A percentile compares a stretch with the other conserved stretches of the same genome.
phyloP scores from a whole-genome alignment of 2,113 vertebrate genomes.

The Morphnarchus princeps region DNA sequence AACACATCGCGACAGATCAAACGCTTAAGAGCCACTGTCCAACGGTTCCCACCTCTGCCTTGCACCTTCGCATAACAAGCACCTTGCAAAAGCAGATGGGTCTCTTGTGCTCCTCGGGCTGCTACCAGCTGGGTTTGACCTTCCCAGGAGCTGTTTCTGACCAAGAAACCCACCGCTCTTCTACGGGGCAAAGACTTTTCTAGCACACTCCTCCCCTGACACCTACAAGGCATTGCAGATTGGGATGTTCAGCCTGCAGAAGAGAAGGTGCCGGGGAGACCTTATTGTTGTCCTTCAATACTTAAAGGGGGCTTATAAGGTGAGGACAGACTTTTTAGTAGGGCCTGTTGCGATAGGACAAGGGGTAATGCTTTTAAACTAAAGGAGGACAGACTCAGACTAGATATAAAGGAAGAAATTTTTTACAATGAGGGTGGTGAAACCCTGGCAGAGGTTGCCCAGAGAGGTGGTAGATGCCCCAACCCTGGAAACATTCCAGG shows the following conservation, averaged over 20 bases:
- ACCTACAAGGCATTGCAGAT: rapidly evolving
- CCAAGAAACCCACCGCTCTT: background rate
- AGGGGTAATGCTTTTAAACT: background rate
- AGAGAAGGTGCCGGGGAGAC: background rate
- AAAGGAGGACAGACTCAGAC: background rate
- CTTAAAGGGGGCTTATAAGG: background rate
- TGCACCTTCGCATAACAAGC: background rate
- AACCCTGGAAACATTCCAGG: background rate
- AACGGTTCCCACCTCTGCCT: background rate
- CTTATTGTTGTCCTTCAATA: no score
- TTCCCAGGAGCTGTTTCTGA: background rate
- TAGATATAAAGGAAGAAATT: background rate
- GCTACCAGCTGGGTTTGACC: background rate
- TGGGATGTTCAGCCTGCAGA: background rate
- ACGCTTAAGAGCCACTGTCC: rapidly evolving
- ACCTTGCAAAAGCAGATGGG: background rate
- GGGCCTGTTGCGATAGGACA: background rate
- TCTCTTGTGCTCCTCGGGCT: background rate
- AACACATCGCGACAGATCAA: slow-evolving; percentile 38
- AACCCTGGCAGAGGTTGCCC: background rate
- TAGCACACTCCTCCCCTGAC: background rate
- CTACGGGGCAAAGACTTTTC: rapidly evolving
- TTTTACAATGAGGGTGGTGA: background rate
- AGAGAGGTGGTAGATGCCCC: background rate
- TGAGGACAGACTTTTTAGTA: background rate